phyloP scores from a whole-genome alignment of 2,113 vertebrate genomes.

The Cranoglanis bouderius region DNA sequence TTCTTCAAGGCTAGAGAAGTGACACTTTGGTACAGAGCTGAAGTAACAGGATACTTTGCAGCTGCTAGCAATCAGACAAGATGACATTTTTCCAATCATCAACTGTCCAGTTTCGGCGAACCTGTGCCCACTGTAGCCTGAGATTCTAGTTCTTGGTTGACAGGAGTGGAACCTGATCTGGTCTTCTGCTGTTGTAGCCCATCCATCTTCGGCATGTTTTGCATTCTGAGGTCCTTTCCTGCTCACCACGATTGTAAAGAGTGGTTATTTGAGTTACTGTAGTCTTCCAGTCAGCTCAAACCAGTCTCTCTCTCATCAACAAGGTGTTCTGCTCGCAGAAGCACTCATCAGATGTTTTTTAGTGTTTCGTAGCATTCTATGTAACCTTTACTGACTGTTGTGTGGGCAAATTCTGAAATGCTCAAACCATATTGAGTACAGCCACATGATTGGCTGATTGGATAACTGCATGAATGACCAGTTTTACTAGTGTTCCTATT shows the following conservation, averaged over 20 bases:
- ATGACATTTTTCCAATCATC: neutral
- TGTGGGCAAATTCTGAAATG: neutral
- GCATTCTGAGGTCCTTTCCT: neutral
- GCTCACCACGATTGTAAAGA: neutral
- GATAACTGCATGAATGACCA: neutral
- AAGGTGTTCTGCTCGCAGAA: neutral
- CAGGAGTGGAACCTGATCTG: neutral
- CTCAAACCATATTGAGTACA: neutral
- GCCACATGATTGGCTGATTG: too few species aligned
- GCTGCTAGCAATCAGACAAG: neutral
- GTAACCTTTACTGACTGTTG: neutral
- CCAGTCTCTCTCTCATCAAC: neutral
- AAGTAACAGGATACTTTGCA: neutral
- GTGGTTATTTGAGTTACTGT: neutral
- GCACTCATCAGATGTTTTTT: neutral
- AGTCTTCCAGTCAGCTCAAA: neutral
- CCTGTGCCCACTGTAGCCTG: neutral
- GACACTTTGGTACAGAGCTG: neutral
- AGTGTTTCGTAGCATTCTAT: neutral
- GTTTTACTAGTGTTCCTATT: neutral
- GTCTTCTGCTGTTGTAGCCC: neutral
- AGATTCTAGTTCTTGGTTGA: neutral
- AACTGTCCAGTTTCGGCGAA: neutral
- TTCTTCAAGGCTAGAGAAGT: neutral
- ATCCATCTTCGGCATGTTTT: neutral